These are phyloP conservation scores for Clunio marinus DNA, from an alignment of 2,888 invertebrate genomes.

Conservation along the genomic window DNA sequence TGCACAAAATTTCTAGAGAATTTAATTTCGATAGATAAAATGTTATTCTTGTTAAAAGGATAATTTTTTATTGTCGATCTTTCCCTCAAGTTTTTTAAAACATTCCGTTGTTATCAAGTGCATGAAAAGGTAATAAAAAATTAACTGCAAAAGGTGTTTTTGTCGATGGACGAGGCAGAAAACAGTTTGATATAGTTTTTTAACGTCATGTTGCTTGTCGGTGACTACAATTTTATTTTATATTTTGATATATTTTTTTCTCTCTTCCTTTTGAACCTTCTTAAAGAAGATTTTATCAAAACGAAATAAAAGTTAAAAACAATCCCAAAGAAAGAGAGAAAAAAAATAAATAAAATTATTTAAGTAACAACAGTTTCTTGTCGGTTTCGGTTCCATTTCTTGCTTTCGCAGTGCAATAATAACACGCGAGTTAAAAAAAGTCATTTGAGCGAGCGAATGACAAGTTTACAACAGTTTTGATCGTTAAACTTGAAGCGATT, in stretches of 20 bases:
- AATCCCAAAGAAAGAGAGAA: neutral
- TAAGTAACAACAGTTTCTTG: neutral
- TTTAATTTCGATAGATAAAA: slow-evolving; percentile 8
- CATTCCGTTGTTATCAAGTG: slow-evolving; percentile 31
- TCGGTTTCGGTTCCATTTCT: neutral
- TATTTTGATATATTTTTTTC: too few species aligned
- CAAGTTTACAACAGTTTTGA: neutral
- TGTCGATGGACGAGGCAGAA: neutral
- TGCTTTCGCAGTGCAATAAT: neutral
- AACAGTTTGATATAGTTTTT: neutral
- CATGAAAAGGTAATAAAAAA: slow-evolving; percentile 38
- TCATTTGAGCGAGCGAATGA: neutral
- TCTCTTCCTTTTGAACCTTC: neutral
- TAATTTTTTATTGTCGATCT: neutral
- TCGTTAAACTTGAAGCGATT: too few species aligned
- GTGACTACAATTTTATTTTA: neutral
- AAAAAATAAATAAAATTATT: neutral
- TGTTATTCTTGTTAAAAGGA: neutral
- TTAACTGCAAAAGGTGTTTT: slow-evolving; percentile 38
- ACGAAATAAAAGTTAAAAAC: neutral
- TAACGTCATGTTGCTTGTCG: neutral
- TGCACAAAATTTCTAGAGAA: neutral
- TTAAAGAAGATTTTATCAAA: neutral
- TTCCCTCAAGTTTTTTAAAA: neutral
- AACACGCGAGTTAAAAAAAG: neutral